Evolutionary conservation across 1,140 invertebrate species (phyloP), one percentile per base, ranked within the genome.

Genomic region (Scylla paramamosain): DNA sequence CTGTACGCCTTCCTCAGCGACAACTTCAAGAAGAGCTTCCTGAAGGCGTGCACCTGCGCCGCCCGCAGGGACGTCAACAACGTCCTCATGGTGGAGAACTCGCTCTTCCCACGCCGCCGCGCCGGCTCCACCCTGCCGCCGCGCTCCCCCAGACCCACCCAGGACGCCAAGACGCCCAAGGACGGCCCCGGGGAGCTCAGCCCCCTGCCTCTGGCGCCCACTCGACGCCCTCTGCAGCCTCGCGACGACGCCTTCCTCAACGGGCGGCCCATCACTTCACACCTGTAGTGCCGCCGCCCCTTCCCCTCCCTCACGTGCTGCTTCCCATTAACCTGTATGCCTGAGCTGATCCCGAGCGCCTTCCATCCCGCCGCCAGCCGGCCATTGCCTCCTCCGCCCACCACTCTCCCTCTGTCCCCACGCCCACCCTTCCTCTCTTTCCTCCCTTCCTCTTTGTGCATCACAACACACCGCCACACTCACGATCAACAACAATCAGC

Each of bases 11-110:
- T 93, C 92, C 92, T 93, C 92, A 93, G 92, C 92, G 92, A 93
- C 45, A 93, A 93, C 92, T 93, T 93, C 92, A 93, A 93, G 92
- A 93, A 93, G 83, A 93, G 92, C 46, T 93, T 93, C 92, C n/a
- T 93, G 2, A 93, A 93, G 92, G 92, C 92, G 25, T 93, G 92
- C 83, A 93, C 92, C 14, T 93, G 92, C 83, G 83, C 92, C 92
- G 92, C 83, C 45, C 77, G 48, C 45, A 86, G 86, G 83, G 92
- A 93, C 92, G 82, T 93, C 92, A 93, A 93, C 83, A 93, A 93
- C 83, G 92, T 84, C 45, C 83, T 93, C n/a, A 84, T 84, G 92
- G 92, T 82, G 0, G 92, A 93, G 31, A 93, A 93, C 83, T 93
- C 92, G 29, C 84, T 93, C 82, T 93, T 93, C n/a, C 83, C 92